Base-by-base conservation (phyloP, 2,113 vertebrate genomes). In the Pipa parva region DNA sequence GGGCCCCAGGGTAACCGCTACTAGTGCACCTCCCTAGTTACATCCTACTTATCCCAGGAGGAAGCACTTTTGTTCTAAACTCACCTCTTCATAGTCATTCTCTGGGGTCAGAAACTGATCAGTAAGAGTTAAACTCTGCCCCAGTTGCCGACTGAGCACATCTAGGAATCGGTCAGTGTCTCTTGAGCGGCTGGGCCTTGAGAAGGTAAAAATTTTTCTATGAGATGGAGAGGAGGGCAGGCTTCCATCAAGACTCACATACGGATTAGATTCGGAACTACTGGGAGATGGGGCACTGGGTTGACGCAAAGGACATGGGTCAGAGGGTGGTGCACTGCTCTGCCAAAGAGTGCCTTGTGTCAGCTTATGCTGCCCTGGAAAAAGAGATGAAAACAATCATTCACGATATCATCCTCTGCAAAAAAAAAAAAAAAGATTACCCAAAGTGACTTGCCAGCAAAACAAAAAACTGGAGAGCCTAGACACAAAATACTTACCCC, bases 1-100 rank as follows among this genome's bases (percentile, higher is more conserved):
- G 0, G 1, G 20, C 17, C 4, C 1, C 17, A 29, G 26, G 12
- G 9, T 17, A 21, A 7, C 15, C 22, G 21, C n/a, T 21, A n/a
- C 13, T 2, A 3, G 9, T 17, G 20, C 64, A 4, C 1, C 1
- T 5, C 2, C 8, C 12, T 13, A n/a, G n/a, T n/a, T n/a, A n/a
- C n/a, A n/a, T n/a, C 12, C 0, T 0, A 0, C 0, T 6, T 7
- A 8, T 7, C 3, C 26, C 5, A 56, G 0, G 87, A n/a, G n/a
- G n/a, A n/a, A n/a, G n/a, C n/a, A n/a, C n/a, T n/a, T n/a, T n/a
- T n/a, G n/a, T n/a, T n/a, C n/a, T n/a, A n/a, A n/a, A 11, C 39
- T 80, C 73, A 97, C 97, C 93, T 99, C 97, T 72, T 99, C 97
- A 0, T 99, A 99, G 81, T 99, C 97, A 0, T 98, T 97, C 82